Evolutionary conservation across 2,888 invertebrate species (phyloP).

Genomic region (Osedax fenrisi): DNA sequence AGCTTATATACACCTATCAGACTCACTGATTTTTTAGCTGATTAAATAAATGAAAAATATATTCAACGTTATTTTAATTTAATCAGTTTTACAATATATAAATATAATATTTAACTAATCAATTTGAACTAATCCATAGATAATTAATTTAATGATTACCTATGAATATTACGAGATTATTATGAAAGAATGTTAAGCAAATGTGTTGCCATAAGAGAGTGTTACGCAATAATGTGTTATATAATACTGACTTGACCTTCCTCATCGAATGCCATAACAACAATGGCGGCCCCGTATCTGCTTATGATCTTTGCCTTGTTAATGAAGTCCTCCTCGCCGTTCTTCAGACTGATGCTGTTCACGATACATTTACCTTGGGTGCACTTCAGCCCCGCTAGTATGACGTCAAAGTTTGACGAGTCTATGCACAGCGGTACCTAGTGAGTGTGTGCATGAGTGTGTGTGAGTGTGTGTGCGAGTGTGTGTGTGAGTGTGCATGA

Average conservation of each 20-base stretch:
- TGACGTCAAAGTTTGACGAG: conserved; percentile 55
- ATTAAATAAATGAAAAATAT: too few species aligned
- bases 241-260: conserved; percentile 51
- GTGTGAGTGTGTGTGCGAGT: not conserved
- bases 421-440: conserved; percentile 56
- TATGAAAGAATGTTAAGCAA: too few species aligned
- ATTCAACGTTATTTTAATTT: too few species aligned
- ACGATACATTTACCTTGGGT: conserved; percentile 56
- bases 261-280: conserved; percentile 58
- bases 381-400: conserved; percentile 56
- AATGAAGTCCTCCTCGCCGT: conserved; percentile 55
- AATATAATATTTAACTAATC: too few species aligned
- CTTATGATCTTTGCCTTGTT: conserved; percentile 53
- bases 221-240: not conserved
- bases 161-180: too few species aligned
- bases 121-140: too few species aligned
- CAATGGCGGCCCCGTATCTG: conserved; percentile 55
- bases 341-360: conserved; percentile 57
- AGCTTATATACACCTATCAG: too few species aligned
- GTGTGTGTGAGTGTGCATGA: not conserved
- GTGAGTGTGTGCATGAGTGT: not conserved
- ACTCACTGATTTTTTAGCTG: too few species aligned
- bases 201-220: too few species aligned
- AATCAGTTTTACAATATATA: too few species aligned
- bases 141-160: too few species aligned